Evolutionary conservation across 2,888 invertebrate genomes (phyloP), one percentile per base, ranked within the genome.

Genomic region (Mesochorus sp.): DNA sequence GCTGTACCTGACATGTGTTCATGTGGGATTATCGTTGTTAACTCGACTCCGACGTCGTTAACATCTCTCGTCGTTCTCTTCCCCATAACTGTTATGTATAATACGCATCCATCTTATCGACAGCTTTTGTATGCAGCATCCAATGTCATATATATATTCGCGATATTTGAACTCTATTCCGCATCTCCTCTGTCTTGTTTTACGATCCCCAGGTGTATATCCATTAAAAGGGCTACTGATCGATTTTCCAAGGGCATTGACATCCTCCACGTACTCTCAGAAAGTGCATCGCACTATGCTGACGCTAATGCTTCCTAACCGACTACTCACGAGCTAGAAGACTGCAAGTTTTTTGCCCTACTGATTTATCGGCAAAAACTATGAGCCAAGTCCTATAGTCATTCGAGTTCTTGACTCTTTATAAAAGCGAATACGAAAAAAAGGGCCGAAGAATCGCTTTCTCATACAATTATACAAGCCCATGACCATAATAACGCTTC

Each of bases 231-330:
- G 55, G 51, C 10, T 55, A 21, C 28, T 75, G 68, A 75, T 75
- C 75, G 75, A 75, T 75, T 75, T 68, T 21, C 37, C 57, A 26
- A 68, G 55, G 44, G 49, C 68, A 57, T 68, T 39, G 68, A 68
- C 68, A 51, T 68, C 42, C 55, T 44, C n/a, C 53, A 39, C 68
- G 6, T 10, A 17, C 61, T 26, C 53, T 31, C 26, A 19, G 37
- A 68, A 21, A 37, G 61, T 55, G 53, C 75, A 67, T 70, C 24
- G 59, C 42, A 12, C 4, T 12, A 59, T 17, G 61, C 39, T 19
- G 12, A 28, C 55, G 68, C 61, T 70, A 70, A 76, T 64, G 62
- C 44, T 44, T 28, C 42, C 31, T 47, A 57, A 57, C 64, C 10
- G 53, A 68, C 44, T 53, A 2, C 53, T 61, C 53, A 49, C 37